phyloP scores from a whole-genome alignment of 2,113 vertebrate genomes.

The Myiopsitta monachus region DNA sequence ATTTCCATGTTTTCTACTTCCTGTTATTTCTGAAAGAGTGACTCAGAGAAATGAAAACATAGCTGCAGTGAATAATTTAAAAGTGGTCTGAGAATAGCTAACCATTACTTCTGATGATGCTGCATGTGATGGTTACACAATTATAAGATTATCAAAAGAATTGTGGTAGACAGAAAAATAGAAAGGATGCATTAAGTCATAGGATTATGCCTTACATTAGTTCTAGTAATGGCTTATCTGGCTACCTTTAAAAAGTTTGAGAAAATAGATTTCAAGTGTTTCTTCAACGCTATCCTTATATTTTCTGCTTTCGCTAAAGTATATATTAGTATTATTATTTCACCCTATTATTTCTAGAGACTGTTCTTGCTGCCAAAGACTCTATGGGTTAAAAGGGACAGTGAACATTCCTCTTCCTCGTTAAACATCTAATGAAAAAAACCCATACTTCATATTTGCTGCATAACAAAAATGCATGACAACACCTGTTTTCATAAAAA shows the following conservation, averaged over 20 bases:
- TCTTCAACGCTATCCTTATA: background rate
- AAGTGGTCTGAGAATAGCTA: slow-evolving; percentile 60
- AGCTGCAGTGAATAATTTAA: slow-evolving; percentile 60
- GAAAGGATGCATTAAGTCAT: slow-evolving; percentile 42
- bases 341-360: background rate
- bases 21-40: slow-evolving; percentile 35
- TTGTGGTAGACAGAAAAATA: slow-evolving; percentile 38
- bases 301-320: background rate
- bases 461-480: background rate
- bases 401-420: background rate
- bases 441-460: background rate
- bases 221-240: slow-evolving; percentile 48
- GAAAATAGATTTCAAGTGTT: slow-evolving; percentile 40
- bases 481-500: background rate
- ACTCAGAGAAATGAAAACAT: slow-evolving; percentile 42
- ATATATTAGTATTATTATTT: background rate
- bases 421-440: background rate
- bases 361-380: background rate
- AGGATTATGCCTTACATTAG: slow-evolving; percentile 15
- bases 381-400: background rate
- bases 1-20: slow-evolving; percentile 41
- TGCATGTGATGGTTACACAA: slow-evolving; percentile 46
- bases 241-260: slow-evolving; percentile 21
- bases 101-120: slow-evolving; percentile 45
- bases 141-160: slow-evolving; percentile 39